Evolutionary conservation across 2,888 invertebrate genomes (phyloP).

Genomic region (Cacoxenus indagator): DNA sequence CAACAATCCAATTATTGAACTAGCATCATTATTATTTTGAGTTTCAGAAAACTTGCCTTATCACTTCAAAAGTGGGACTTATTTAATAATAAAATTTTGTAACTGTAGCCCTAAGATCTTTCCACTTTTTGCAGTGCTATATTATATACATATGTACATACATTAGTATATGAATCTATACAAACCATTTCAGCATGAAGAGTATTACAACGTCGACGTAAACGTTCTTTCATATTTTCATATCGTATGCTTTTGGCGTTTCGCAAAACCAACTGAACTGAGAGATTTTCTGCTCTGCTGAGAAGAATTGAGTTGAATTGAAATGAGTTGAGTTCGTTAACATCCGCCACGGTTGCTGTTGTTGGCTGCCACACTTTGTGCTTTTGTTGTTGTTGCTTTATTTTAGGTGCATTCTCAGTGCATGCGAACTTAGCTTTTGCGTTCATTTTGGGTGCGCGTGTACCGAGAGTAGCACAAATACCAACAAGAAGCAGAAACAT

Average conservation of each 20-base stretch:
- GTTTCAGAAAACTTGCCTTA: too few relatives aligned
- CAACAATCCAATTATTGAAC: too few relatives aligned
- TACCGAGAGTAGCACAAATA: neutral
- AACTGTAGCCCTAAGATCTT: too few relatives aligned
- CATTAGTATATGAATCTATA: too few relatives aligned
- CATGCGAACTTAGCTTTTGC: neutral
- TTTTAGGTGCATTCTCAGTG: constrained; percentile 9
- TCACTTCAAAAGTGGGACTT: too few relatives aligned
- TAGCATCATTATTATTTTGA: too few relatives aligned
- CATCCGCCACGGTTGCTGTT: neutral
- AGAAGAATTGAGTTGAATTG: neutral
- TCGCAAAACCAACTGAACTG: neutral
- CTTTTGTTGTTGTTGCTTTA: neutral
- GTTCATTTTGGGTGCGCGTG: constrained; percentile 5
- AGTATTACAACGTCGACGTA: neutral
- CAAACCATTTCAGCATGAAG: too few relatives aligned
- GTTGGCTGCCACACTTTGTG: neutral
- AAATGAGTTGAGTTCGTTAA: constrained; percentile 15
- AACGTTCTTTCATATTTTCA: neutral
- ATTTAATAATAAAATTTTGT: too few relatives aligned
- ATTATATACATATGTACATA: too few relatives aligned
- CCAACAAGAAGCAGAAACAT: neutral
- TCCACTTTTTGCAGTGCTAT: too few relatives aligned
- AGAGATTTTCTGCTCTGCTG: too few relatives aligned
- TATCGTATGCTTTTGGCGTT: neutral